Percentiles rank a stretch among this genome's conserved stretches.
These are phyloP conservation scores for Dusona sp. DNA, from an alignment of 2,888 invertebrate species.

Conservation along the genomic window DNA sequence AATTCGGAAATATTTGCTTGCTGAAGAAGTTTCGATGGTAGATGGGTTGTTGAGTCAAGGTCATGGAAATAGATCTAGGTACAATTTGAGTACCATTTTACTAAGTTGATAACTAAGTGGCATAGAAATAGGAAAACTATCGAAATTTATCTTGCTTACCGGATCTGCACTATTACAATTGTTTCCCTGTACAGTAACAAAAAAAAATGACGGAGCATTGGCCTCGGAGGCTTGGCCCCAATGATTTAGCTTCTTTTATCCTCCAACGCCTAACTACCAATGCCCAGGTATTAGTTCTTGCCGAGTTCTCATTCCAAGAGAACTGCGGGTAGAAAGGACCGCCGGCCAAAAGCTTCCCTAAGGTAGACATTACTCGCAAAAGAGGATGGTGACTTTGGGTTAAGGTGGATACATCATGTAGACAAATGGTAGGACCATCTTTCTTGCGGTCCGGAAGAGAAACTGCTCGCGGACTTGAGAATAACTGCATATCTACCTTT, in stretches of 20 bases:
- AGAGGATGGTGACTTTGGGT: constrained; percentile 22
- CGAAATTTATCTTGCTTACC: neutral
- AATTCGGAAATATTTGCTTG: no score
- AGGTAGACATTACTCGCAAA: constrained; percentile 38
- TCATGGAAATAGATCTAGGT: neutral
- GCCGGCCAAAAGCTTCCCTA: constrained; percentile 42
- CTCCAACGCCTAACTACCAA: constrained; percentile 43
- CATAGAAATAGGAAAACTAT: neutral
- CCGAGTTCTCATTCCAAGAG: constrained; percentile 20
- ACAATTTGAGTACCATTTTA: neutral
- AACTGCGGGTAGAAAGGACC: constrained; percentile 28
- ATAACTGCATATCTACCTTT: constrained; percentile 50
- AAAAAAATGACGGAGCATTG: neutral
- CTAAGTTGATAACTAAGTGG: neutral
- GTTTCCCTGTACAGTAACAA: neutral
- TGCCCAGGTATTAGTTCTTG: constrained; percentile 65
- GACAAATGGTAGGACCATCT: constrained; percentile 75
- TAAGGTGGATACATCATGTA: constrained; percentile 74
- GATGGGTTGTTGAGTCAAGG: no score
- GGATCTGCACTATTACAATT: neutral
- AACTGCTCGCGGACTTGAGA: constrained; percentile 63
- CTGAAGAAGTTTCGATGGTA: no score
- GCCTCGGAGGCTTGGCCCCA: neutral
- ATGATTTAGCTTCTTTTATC: constrained; percentile 25
- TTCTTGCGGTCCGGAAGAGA: constrained; percentile 70